Evolutionary conservation across 2,113 vertebrate genomes (phyloP), one percentile per base, ranked within the genome.

Genomic region (Mionectes macconnelli): DNA sequence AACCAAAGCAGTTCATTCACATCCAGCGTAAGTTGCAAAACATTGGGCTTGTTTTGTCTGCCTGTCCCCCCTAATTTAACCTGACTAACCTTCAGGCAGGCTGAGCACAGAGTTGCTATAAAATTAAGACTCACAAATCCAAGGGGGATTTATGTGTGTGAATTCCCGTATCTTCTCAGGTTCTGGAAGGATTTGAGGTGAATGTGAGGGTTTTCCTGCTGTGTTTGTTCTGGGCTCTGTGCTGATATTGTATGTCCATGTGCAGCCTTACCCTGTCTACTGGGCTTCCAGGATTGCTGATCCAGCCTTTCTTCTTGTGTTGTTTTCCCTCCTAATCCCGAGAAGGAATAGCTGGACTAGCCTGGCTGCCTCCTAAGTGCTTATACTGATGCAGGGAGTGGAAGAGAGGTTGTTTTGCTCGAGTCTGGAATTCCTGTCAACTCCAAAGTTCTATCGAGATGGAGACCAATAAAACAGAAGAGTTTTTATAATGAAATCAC

Each of bases 1-100:
- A 99, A 82, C 99, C 99, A 93, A 99, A 99, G 97, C 99, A 99
- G 98, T 99, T 99, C 97, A 99, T 99, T 96, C 99, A 99, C 97
- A 98, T 99, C 94, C 99, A 99, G 89, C 98, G 99, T 99, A 97
- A 99, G 99, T 98, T 73, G 10, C 33, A 39, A 63, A n/a, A 44
- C 90, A 2, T 17, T 67, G 56, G 40, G 3, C 4, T 15, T 57
- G n/a, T 31, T 52, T 24, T 28, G 16, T 27, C 17, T 52, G 18
- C 13, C 6, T 27, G 30, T 0, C 24, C n/a, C 9, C 53, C 21
- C 17, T 24, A 2, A 0, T 17, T 77, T 57, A 15, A 47, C 22
- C 55, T 23, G 37, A 59, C 31, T 6, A 8, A 20, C 42, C 8
- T 12, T 53, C 62, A 59, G 1, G 20, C 15, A 17, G 1, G 12